phyloP scores from a whole-genome alignment of 2,797 vertebrate species.

The Monodelphis domestica region DNA sequence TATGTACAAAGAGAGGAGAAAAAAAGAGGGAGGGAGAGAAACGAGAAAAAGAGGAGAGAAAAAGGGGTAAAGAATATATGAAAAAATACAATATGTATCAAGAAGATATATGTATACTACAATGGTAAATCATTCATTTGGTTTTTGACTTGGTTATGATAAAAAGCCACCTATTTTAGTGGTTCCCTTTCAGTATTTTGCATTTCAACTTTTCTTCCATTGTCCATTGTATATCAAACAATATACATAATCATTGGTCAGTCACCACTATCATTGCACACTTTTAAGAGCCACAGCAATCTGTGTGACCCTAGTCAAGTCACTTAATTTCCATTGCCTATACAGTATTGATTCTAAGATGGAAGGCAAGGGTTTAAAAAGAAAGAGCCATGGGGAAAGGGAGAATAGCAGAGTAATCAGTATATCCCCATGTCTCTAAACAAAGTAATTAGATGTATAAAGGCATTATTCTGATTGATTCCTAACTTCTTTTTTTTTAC shows the following conservation, averaged over 20 bases:
- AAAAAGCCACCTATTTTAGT: not conserved
- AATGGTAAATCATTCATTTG: not conserved
- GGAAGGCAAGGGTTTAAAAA: no score
- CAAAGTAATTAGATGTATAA: not conserved
- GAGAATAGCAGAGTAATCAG: not conserved
- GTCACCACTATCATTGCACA: not conserved
- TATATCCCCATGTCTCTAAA: not conserved
- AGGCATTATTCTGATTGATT: not conserved
- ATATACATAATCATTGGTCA: not conserved
- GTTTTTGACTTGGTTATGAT: not conserved
- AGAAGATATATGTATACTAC: not conserved
- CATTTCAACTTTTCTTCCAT: not conserved
- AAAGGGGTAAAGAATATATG: not conserved
- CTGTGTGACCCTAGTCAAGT: no score
- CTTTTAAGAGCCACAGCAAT: not conserved
- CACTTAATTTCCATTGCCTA: no score
- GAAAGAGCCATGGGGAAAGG: not conserved
- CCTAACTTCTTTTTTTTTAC: no score
- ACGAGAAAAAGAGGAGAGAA: not conserved
- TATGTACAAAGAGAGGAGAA: not conserved
- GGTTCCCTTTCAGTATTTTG: not conserved
- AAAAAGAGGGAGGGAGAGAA: not conserved
- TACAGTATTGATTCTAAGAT: no score
- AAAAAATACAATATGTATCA: not conserved
- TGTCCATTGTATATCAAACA: not conserved